Evolutionary conservation across 2,888 invertebrate species (phyloP).

Genomic region (Invenusta paracnida): DNA sequence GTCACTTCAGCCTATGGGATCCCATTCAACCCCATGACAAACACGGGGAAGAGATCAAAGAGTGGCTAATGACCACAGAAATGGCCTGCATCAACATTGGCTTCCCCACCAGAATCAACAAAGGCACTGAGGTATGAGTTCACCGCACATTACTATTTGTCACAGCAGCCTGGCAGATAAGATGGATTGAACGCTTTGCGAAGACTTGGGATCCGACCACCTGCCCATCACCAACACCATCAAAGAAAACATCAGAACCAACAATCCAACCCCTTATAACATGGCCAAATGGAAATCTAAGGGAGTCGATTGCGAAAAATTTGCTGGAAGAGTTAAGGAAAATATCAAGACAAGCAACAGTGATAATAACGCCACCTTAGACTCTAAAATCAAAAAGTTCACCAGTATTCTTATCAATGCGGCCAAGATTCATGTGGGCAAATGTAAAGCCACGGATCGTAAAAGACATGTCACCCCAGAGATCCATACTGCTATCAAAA

Average conservation of each 20-base stretch:
- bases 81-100: background rate
- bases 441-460: too few species aligned
- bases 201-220: background rate
- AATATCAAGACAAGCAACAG: too few species aligned
- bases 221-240: background rate
- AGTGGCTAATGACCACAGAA: background rate
- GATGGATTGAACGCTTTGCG: background rate
- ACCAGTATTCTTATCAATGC: too few species aligned
- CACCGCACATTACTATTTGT: background rate
- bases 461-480: too few species aligned
- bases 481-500: too few species aligned
- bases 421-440: too few species aligned
- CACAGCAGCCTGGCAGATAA: background rate
- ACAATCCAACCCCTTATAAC: too few species aligned
- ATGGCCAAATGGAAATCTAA: background rate
- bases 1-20: too few species aligned
- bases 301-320: background rate
- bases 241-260: background rate
- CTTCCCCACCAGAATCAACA: background rate
- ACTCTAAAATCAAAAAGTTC: too few species aligned
- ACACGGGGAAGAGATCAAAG: background rate
- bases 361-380: too few species aligned
- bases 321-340: too few species aligned
- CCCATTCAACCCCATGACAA: too few species aligned
- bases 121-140: background rate